Percentiles rank a stretch among this genome's conserved stretches.
Evolutionary conservation across 2,888 invertebrate species (phyloP).

Genomic region (Spialia ferax): DNA sequence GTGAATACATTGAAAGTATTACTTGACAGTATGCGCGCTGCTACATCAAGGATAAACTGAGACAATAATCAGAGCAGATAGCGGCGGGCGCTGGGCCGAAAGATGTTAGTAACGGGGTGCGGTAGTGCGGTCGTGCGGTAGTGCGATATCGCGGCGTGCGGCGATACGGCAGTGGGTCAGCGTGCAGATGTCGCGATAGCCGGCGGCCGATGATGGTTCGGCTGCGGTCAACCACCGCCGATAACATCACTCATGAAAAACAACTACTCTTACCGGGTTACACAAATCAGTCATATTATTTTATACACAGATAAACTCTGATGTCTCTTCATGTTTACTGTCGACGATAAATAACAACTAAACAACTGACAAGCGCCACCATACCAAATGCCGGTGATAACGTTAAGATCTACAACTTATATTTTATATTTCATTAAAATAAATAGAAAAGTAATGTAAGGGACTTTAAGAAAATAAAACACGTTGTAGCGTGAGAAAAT

Average conservation of each 20-base stretch:
- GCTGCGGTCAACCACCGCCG: not conserved
- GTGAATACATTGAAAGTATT: not conserved
- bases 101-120: no score
- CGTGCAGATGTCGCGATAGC: not conserved
- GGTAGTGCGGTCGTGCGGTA: not conserved
- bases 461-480: constrained; percentile 42
- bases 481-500: constrained; percentile 55
- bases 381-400: not conserved
- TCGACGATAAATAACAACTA: not conserved
- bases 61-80: not conserved
- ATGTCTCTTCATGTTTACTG: not conserved
- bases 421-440: not conserved
- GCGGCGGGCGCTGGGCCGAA: not conserved
- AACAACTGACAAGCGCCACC: not conserved
- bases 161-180: constrained; percentile 17
- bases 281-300: not conserved
- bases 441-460: constrained; percentile 6
- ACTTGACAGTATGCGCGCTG: not conserved
- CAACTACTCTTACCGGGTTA: not conserved
- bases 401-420: not conserved
- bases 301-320: not conserved
- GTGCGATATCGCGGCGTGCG: not conserved
- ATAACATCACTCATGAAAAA: not conserved
- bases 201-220: not conserved
- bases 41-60: not conserved